phyloP scores from a whole-genome alignment of 2,888 invertebrate species.

The Lapara coniferarum region DNA sequence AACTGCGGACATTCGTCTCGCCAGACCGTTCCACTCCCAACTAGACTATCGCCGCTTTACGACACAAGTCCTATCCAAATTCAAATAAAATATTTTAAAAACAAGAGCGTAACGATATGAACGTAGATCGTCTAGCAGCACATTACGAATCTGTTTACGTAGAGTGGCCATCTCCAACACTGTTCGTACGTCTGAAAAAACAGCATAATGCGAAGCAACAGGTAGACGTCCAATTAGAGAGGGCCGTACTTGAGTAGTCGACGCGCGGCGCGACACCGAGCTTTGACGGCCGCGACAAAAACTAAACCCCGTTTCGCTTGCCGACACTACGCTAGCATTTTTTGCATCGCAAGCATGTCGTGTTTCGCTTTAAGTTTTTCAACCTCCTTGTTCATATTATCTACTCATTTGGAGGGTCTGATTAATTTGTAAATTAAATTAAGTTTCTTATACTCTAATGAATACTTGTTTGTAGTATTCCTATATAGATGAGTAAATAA shows the following conservation, averaged over 20 bases:
- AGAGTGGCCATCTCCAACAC: constrained; percentile 64
- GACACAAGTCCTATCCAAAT: neutral
- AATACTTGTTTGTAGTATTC: neutral
- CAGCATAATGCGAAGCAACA: constrained; percentile 73
- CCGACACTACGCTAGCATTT: constrained; percentile 68
- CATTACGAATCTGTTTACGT: constrained; percentile 69
- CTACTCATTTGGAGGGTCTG: neutral
- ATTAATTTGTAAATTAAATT: constrained; percentile 8
- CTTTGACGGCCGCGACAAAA: constrained; percentile 76
- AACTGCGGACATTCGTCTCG: too few relatives aligned
- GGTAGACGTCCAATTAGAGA: constrained; percentile 82
- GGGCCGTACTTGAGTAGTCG: constrained; percentile 70
- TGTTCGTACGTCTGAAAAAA: constrained; percentile 65
- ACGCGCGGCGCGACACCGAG: constrained; percentile 73
- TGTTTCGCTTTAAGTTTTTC: constrained; percentile 71
- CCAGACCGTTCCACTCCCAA: too few relatives aligned
- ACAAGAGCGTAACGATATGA: neutral
- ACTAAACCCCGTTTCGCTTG: constrained; percentile 71
- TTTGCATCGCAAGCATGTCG: constrained; percentile 69
- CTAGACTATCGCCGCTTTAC: too few relatives aligned
- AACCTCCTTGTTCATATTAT: constrained; percentile 56
- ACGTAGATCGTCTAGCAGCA: constrained; percentile 38
- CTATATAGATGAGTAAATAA: neutral
- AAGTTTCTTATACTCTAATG: neutral
- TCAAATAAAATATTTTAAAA: neutral